Conservation (phyloP, 2,797 vertebrate species). For the Iguana delicatissima region DNA sequence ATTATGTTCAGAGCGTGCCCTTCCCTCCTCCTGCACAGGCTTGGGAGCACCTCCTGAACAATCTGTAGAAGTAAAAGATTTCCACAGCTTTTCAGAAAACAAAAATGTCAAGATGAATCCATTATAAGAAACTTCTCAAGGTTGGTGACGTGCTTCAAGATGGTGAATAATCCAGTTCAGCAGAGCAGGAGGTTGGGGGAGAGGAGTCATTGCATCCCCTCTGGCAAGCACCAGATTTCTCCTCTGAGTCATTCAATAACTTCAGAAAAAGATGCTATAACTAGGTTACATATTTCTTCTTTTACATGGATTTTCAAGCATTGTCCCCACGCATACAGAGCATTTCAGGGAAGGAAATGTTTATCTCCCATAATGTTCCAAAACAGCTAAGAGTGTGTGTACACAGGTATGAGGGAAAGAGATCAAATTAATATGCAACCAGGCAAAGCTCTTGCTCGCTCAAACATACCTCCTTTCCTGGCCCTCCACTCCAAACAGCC, state of each 20-base stretch:
- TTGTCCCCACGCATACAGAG: background rate
- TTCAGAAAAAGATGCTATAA: constrained; percentile 1
- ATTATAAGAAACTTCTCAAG: constrained; percentile 4
- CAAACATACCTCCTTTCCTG: too few relatives aligned
- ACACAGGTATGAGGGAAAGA: background rate
- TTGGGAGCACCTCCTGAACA: background rate
- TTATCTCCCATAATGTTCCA: background rate
- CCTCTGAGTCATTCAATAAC: constrained; percentile 37
- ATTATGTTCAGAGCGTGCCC: background rate
- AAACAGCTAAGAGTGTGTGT: background rate
- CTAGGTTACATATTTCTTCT: constrained; percentile 20
- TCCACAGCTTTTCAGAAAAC: constrained; percentile 3
- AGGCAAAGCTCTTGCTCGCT: too few relatives aligned
- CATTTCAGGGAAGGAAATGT: background rate
- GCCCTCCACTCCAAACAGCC: too few relatives aligned
- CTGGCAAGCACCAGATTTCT: constrained; percentile 24
- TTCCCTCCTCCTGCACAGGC: too few relatives aligned
- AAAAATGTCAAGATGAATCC: constrained; percentile 20
- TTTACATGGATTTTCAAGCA: background rate
- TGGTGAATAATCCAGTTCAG: constrained; percentile 35
- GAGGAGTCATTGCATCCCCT: background rate
- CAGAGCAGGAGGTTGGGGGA: background rate
- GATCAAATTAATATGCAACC: background rate
- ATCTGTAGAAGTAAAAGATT: background rate
- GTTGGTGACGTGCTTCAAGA: constrained; percentile 22